Evolutionary conservation across 2,113 vertebrate genomes (phyloP), one percentile per base, ranked within the genome.

Genomic region (Pelodiscus sinensis): DNA sequence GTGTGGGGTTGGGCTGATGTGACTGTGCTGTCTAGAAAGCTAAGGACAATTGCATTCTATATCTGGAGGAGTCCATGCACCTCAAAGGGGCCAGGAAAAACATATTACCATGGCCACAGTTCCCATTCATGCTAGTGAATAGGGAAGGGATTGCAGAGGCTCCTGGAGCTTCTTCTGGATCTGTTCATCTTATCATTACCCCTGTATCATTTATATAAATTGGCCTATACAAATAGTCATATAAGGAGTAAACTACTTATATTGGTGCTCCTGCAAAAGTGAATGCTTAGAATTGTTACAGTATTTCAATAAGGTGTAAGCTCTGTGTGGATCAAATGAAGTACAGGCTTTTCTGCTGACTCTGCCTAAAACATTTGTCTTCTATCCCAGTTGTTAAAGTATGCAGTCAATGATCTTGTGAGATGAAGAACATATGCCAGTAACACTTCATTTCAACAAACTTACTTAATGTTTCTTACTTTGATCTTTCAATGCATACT

Each of bases 361-460:
- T 96, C 90, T 93, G 93, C 92, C 90, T 97, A 93, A 94, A 97
- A 97, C 87, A 57, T 97, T 96, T 96, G 95, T 93, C 95, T 95
- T 94, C 21, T 93, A 86, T 94, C 89, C 94, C 96, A 97, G 96
- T 96, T 97, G 96, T 96, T 97, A 96, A 93, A 95, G 93, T 93
- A 96, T 88, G 92, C 94, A 96, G 94, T 92, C 38, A 73, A 95
- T 1, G 7, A 95, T 96, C 89, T 90, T 96, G 95, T 95, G 94
- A 96, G 95, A 97, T 96, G 94, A 97, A 65, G 93, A 97, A 96
- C 96, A 96, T 96, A 97, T 97, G 96, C 92, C 95, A 95, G 84
- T 95, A 97, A 96, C 96, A 97, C 96, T 96, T 97, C 96, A 95
- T 97, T 97, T 96, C 96, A 96, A 96, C 96, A 95, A 92, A 93